These are phyloP conservation scores for Megamerina dolium DNA, from an alignment of 2,888 invertebrate species.

Conservation along the genomic window DNA sequence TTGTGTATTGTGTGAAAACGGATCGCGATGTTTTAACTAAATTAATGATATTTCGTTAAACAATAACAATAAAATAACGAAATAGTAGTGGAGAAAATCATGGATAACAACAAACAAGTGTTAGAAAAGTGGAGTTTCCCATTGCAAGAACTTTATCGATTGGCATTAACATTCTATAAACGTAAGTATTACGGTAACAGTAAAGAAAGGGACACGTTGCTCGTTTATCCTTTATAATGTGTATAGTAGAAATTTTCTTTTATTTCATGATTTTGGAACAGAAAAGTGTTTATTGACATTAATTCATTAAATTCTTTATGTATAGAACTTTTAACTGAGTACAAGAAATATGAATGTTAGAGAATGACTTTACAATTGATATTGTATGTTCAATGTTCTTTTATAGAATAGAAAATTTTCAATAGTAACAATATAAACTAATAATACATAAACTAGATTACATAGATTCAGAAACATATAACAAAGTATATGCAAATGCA, in stretches of 20 bases:
- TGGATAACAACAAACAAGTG: slow-evolving; percentile 19
- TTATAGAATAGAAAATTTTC: too few relatives aligned
- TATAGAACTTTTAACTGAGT: too few relatives aligned
- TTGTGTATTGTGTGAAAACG: too few relatives aligned
- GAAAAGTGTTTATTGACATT: not conserved
- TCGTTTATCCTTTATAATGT: not conserved
- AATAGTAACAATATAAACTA: too few relatives aligned
- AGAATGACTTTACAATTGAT: too few relatives aligned
- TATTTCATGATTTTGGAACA: not conserved
- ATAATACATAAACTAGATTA: too few relatives aligned
- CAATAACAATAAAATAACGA: not conserved
- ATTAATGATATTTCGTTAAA: not conserved
- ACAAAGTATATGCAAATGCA: too few relatives aligned
- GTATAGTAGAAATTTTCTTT: not conserved
- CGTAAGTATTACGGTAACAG: slow-evolving; percentile 55
- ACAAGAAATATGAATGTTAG: too few relatives aligned
- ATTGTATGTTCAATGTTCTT: too few relatives aligned
- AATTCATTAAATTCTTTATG: slow-evolving; percentile 4
- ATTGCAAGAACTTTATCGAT: slow-evolving; percentile 76
- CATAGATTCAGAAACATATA: too few relatives aligned
- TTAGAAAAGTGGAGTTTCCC: slow-evolving; percentile 62
- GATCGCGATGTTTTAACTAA: too few relatives aligned
- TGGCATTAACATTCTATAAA: slow-evolving; percentile 88
- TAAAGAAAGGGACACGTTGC: not conserved
- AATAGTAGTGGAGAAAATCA: slow-evolving; percentile 3